Evolutionary conservation across 2,888 invertebrate genomes (phyloP), one percentile per base, ranked within the genome.

Genomic region (Andrena chrysosceles): DNA sequence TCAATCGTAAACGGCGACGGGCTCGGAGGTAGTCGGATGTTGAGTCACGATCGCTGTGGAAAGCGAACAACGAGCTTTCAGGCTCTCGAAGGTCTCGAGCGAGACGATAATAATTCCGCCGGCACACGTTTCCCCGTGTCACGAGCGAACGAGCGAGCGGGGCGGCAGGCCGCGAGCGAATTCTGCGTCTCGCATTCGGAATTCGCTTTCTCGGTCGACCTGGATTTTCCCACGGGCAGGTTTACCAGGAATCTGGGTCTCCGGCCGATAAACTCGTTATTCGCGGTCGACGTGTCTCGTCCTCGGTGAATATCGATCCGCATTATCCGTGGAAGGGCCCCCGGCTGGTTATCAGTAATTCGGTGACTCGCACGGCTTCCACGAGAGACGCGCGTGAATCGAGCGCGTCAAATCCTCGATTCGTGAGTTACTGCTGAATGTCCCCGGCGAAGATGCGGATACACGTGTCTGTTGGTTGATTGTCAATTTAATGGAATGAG

Each of bases 191-290:
- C 77, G 74, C 71, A 77, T 63, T 81, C 66, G 86, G 63, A 78
- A 85, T 84, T 83, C 79, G 82, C 86, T 77, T 81, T 84, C 71
- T 77, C 82, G 81, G 77, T 82, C 84, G 84, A 87, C 88, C 84
- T 87, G 84, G 77, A 87, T 87, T 87, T 84, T 87, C 87, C 72
- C 81, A 81, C 81, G 83, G 85, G 78, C 76, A 85, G 86, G 87
- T 87, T 85, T 87, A 87, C 81, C 85, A 76, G 64, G 81, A 86
- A 86, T 88, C 85, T 85, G 81, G 85, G 85, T 85, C 87, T 74
- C 84, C 68, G 56, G 77, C 83, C 85, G 87, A 88, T 88, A 88
- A 88, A 88, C 85, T 83, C 81, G 84, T 86, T 82, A 83, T 82
- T 82, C 85, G 83, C 79, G 77, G 77, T 79, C 66, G 83, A 79